Conservation (phyloP, 2,113 vertebrate genomes). For the Ptilorrhoa leucosticta region DNA sequence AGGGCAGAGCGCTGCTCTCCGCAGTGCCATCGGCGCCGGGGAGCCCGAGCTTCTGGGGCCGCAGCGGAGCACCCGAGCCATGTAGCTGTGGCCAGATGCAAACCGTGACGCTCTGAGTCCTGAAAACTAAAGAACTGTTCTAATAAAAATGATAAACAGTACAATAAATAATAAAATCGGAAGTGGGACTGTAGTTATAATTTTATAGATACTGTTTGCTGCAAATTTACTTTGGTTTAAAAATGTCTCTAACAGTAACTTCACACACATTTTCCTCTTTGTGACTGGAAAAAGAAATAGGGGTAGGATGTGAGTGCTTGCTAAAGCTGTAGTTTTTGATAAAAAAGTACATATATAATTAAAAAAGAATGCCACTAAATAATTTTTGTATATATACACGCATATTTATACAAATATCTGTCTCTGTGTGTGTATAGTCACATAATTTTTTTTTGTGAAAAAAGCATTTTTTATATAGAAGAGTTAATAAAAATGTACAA, state of each 20-base stretch:
- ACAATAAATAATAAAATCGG: not conserved
- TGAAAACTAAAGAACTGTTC: not conserved
- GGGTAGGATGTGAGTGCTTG: not conserved
- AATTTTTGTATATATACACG: not conserved
- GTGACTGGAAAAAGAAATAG: not conserved
- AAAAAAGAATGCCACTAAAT: not conserved
- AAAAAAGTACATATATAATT: not conserved
- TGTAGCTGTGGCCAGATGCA: not conserved
- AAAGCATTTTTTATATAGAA: not conserved
- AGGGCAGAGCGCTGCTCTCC: not conserved
- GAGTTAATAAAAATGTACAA: not conserved
- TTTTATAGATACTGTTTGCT: not conserved
- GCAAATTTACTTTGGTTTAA: not conserved
- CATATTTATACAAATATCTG: not conserved
- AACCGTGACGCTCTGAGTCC: not conserved
- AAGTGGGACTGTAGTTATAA: not conserved
- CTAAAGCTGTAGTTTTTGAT: not conserved
- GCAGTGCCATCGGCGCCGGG: not conserved
- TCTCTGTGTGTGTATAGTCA: rapidly evolving
- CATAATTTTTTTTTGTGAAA: not conserved
- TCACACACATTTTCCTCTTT: not conserved
- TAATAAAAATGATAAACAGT: not conserved
- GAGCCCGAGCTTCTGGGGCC: not conserved
- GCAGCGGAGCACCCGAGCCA: rapidly evolving
- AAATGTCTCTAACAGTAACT: not conserved